Evolutionary conservation across 2,113 vertebrate genomes (phyloP).

Genomic region (Odocoileus hemionus): DNA sequence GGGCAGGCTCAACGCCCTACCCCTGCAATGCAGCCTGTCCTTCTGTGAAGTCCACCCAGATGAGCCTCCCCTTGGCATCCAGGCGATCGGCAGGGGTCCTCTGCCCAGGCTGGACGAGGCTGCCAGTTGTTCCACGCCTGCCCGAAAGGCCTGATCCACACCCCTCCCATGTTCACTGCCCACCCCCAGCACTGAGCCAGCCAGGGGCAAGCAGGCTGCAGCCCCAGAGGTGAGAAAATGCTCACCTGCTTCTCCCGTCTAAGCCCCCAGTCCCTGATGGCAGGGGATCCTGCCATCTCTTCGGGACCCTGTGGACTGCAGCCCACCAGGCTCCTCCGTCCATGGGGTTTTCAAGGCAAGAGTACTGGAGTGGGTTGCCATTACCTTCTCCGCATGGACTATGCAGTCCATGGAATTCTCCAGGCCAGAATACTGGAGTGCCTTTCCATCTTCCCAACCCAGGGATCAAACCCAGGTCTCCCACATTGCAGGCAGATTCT

Average conservation of each 20-base stretch:
- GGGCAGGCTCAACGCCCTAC: neutral
- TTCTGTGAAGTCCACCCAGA: neutral
- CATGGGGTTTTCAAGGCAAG: too few species aligned
- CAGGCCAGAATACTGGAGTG: neutral
- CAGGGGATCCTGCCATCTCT: neutral
- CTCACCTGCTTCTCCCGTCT: neutral
- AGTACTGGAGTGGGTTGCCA: too few species aligned
- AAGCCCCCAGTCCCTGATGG: neutral
- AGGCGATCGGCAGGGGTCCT: neutral
- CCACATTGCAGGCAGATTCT: neutral
- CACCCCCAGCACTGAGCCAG: neutral
- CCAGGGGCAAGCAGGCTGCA: neutral
- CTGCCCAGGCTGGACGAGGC: neutral
- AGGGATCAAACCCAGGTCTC: neutral
- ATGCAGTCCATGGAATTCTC: neutral
- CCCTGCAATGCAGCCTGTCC: neutral
- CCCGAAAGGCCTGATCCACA: neutral
- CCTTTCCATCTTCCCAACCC: neutral
- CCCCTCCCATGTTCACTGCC: neutral
- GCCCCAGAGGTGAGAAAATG: neutral
- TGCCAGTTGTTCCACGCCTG: accelerated
- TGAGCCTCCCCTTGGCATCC: neutral
- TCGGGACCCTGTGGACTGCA: too few species aligned
- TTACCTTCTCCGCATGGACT: neutral
- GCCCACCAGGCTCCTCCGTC: too few species aligned